Evolutionary conservation across 53 echinoderm and acorn worm genomes (phyloP), one percentile per base, ranked within the genome.

Genomic region (Holothuria leucospilota): DNA sequence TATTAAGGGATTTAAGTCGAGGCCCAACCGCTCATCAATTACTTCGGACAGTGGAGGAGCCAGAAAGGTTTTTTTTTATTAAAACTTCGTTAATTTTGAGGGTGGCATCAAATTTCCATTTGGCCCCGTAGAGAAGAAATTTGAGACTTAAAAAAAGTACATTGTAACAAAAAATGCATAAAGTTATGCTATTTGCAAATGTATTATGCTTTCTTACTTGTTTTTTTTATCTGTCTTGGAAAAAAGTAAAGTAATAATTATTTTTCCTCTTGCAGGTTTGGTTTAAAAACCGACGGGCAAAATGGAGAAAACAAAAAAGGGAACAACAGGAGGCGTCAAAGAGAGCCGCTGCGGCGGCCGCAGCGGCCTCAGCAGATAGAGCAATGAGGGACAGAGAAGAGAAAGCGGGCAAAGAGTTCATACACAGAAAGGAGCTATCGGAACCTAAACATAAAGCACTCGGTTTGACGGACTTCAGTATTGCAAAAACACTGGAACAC

Each of bases 271-370:
- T 73, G 15, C 72, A 96, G 96, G 96, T 96, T 39, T 96, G 96
- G 96, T 96, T 96, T 78, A 96, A 96, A 82, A 96, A 96, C 70
- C 89, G 96, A 38, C 87, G 96, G 10, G 96, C 96, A 25, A 96
- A 96, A 69, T 96, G 96, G 96, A 87, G 96, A 29, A 96, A 95
- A 73, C 96, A 96, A 74, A 95, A 95, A 71, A 85, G 96, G 10
- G 93, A 96, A 59, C 91, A 95, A 59, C 96, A 93, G 40, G 96
- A 96, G 56, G 93, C 94, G 10, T 88, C 93, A 10, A 96, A 94
- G 51, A 85, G 96, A 14, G 96, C 94, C 25, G 85, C 88, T 6
- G 89, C 89, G 34, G 87, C 87, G 8, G 85, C 88, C 62, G 88
- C 93, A 13, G 85, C 77, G 2, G 87, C 84, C 11, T 60, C 82